phyloP scores from a whole-genome alignment of 2,888 invertebrate genomes.

The Ditylenchus weischeri region DNA sequence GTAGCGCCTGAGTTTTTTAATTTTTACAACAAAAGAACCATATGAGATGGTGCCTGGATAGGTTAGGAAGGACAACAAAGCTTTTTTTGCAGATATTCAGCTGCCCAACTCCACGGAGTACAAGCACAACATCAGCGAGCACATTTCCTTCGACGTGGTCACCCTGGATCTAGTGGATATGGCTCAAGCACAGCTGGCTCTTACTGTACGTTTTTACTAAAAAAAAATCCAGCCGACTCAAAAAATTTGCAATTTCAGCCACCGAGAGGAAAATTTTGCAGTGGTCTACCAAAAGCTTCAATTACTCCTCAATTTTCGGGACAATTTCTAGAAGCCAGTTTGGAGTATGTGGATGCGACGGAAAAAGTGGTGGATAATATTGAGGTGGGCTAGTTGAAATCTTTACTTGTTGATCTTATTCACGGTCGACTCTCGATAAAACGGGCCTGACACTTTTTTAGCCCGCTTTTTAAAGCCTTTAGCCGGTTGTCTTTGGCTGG shows the following conservation, averaged over 20 bases:
- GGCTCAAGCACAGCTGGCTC: neutral
- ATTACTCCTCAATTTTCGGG: neutral
- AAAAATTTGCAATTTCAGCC: conserved; percentile 6
- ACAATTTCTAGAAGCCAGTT: neutral
- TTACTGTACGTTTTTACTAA: neutral
- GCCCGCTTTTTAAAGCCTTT: too few relatives aligned
- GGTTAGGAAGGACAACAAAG: too few relatives aligned
- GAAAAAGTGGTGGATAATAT: conserved; percentile 9
- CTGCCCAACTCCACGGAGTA: neutral
- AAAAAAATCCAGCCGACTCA: neutral
- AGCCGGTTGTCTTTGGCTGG: too few relatives aligned
- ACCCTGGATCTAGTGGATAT: conserved; percentile 2
- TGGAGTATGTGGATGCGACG: conserved; percentile 10
- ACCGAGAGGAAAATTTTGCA: conserved; percentile 14
- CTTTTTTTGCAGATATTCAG: too few relatives aligned
- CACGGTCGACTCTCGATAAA: too few relatives aligned
- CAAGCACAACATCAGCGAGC: conserved; percentile 7
- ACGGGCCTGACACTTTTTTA: too few relatives aligned
- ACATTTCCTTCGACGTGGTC: conserved; percentile 16
- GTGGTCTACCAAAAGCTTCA: conserved; percentile 2
- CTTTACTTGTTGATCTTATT: neutral
- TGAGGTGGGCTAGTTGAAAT: neutral
- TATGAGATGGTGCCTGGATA: too few relatives aligned
- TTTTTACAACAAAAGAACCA: too few relatives aligned
- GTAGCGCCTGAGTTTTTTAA: too few relatives aligned